A percentile compares a stretch with the other conserved stretches of the same genome.
Evolutionary conservation across 2,113 vertebrate genomes (phyloP).

Genomic region (Seriola quinqueradiata): DNA sequence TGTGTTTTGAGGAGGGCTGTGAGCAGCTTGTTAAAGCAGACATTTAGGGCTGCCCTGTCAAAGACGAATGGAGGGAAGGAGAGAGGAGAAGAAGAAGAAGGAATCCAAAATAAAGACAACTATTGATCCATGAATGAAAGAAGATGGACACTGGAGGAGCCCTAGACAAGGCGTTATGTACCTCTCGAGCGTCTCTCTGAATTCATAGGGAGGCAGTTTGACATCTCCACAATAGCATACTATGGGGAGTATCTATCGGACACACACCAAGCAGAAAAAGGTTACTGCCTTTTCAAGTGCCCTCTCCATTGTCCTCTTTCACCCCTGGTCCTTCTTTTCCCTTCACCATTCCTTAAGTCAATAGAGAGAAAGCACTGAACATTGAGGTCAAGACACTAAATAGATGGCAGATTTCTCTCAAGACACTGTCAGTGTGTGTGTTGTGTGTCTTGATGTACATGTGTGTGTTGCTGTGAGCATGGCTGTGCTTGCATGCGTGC

Average conservation of each 20-base stretch:
- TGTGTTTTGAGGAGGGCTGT: conserved; percentile 82
- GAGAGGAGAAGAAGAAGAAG: conserved; percentile 41
- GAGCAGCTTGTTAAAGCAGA: conserved; percentile 83
- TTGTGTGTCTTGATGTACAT: conserved; percentile 16
- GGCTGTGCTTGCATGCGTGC: neutral
- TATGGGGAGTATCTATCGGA: conserved; percentile 66
- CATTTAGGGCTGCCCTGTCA: conserved; percentile 78
- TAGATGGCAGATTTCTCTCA: conserved; percentile 36
- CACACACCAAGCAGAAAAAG: conserved; percentile 69
- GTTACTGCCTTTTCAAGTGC: conserved; percentile 68
- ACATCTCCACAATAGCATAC: conserved; percentile 71
- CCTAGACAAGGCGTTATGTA: conserved; percentile 68
- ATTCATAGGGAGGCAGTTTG: conserved; percentile 69
- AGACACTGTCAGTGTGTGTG: conserved; percentile 6
- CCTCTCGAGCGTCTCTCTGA: conserved; percentile 61
- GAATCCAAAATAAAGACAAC: conserved; percentile 78
- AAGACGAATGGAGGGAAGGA: conserved; percentile 61
- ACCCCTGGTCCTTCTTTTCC: conserved; percentile 37
- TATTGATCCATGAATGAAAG: conserved; percentile 81
- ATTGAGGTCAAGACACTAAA: conserved; percentile 53
- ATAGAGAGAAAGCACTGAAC: conserved; percentile 46
- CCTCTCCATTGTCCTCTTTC: conserved; percentile 55
- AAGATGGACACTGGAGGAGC: conserved; percentile 72
- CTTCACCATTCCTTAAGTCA: conserved; percentile 50
- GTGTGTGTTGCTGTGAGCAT: conserved; percentile 14